phyloP scores from a whole-genome alignment of 2,113 vertebrate species.

The Aspidoscelis tigris region DNA sequence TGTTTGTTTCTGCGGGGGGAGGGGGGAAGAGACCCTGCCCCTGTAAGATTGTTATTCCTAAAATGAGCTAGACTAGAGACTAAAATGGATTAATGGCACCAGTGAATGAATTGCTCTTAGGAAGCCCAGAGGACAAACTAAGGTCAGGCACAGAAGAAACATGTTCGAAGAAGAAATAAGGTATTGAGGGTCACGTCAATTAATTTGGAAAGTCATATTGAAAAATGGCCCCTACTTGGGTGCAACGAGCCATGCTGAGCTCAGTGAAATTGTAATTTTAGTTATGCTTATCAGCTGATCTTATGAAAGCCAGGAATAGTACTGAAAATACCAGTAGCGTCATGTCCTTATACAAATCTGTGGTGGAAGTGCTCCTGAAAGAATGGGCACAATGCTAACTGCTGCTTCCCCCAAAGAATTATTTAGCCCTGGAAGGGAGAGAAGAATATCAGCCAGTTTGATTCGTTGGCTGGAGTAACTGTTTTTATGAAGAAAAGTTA shows the following conservation, averaged over 20 bases:
- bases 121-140: neutral
- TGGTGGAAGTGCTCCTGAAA: neutral
- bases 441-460: neutral
- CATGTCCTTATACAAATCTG: neutral
- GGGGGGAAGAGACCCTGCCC: too few species aligned
- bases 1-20: too few species aligned
- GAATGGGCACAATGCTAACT: neutral
- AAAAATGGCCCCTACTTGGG: neutral
- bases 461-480: neutral
- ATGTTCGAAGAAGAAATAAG: neutral
- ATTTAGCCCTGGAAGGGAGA: neutral
- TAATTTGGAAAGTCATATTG: neutral
- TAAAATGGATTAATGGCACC: neutral
- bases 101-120: neutral
- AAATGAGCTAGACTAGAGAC: neutral
- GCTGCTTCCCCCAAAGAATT: neutral
- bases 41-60: neutral
- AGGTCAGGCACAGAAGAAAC: neutral
- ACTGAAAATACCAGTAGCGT: neutral
- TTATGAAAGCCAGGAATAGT: neutral
- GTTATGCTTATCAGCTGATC: neutral
- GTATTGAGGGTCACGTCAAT: neutral
- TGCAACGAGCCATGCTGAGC: neutral
- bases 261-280: neutral
- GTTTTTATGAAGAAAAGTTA: neutral